phyloP scores from a whole-genome alignment of 2,797 vertebrate species.

The Diplodus puntazzo region DNA sequence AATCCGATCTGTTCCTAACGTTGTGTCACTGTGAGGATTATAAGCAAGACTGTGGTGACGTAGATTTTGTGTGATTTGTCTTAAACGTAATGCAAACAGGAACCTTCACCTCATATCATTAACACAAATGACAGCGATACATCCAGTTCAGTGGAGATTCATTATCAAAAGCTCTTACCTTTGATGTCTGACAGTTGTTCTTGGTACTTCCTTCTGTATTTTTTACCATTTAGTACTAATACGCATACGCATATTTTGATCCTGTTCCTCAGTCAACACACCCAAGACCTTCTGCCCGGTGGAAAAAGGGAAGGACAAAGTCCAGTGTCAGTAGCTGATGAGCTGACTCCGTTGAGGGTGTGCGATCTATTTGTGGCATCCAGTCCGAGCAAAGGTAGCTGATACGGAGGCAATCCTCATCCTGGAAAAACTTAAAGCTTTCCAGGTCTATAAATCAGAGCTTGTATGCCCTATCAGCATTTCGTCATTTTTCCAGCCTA shows the following conservation, averaged over 20 bases:
- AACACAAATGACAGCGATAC: not conserved
- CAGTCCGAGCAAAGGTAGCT: constrained; percentile 68
- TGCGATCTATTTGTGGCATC: constrained; percentile 41
- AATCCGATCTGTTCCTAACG: not conserved
- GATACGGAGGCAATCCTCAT: constrained; percentile 18
- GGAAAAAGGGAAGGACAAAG: constrained; percentile 71
- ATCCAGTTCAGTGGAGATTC: not conserved
- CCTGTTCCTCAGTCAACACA: not conserved
- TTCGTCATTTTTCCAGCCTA: constrained; percentile 14
- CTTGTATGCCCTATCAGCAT: not conserved
- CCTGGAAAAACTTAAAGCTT: not conserved
- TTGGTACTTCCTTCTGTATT: constrained; percentile 1
- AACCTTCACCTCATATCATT: not conserved
- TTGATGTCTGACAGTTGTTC: not conserved
- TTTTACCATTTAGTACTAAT: not conserved
- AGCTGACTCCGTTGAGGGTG: constrained; percentile 39
- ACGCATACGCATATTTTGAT: constrained; percentile 41
- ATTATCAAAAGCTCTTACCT: constrained; percentile 52
- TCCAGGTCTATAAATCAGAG: constrained; percentile 14
- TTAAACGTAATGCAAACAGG: not conserved
- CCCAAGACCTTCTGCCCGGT: constrained; percentile 60
- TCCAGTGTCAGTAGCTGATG: constrained; percentile 43
- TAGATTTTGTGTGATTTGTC: not conserved
- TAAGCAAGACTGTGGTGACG: not conserved
- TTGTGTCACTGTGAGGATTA: not conserved